phyloP scores from a whole-genome alignment of 1,140 invertebrate genomes.

The Spodoptera litura region DNA sequence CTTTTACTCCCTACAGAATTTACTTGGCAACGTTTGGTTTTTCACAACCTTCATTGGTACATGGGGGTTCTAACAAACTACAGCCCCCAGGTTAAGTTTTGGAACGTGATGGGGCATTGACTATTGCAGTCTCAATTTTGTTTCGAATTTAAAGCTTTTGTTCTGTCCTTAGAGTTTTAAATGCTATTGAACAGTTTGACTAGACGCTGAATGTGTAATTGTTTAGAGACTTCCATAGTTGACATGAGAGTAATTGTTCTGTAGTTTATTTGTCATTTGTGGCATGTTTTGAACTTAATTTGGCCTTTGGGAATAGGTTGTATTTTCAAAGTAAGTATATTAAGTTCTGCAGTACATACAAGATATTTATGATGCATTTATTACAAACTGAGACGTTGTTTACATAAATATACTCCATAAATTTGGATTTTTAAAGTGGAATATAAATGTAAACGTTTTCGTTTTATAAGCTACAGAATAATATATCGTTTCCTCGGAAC shows the following conservation, averaged over 20 bases:
- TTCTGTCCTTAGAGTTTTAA: background rate
- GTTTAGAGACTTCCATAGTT: background rate
- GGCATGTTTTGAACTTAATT: too few relatives aligned
- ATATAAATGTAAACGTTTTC: conserved; percentile 10
- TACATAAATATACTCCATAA: conserved; percentile 2
- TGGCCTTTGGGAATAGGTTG: too few relatives aligned
- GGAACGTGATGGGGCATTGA: conserved; percentile 35
- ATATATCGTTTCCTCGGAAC: background rate
- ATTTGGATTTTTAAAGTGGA: conserved; percentile 1
- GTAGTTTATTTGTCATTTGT: too few relatives aligned
- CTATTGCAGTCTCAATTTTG: conserved; percentile 29
- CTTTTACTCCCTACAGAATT: conserved; percentile 42
- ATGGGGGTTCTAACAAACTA: conserved; percentile 44
- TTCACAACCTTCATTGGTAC: conserved; percentile 21
- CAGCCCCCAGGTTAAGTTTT: conserved; percentile 24
- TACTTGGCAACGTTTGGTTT: conserved; percentile 31
- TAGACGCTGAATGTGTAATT: background rate
- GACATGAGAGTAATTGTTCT: too few relatives aligned
- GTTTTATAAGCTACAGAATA: conserved; percentile 6
- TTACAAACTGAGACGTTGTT: conserved; percentile 1
- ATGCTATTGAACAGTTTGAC: background rate
- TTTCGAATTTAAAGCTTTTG: background rate
- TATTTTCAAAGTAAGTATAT: too few relatives aligned
- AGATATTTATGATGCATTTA: background rate
- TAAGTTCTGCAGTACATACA: background rate